phyloP scores from a whole-genome alignment of 2,113 vertebrate species.

The Alectura lathami region DNA sequence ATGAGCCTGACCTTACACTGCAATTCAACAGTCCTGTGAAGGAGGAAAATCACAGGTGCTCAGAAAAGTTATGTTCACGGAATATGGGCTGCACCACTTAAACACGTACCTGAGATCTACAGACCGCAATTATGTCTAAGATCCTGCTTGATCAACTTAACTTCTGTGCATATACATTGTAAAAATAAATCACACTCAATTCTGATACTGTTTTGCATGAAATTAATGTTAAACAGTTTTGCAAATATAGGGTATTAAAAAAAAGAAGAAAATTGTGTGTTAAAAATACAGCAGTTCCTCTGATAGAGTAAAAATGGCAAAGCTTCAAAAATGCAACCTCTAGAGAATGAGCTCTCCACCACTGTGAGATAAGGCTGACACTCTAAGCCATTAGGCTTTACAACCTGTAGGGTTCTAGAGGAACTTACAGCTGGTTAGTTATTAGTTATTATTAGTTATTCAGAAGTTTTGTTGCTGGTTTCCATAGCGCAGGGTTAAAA shows the following conservation, averaged over 20 bases:
- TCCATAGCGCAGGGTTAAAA: background rate
- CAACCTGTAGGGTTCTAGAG: constrained; percentile 24
- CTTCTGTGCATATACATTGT: constrained; percentile 5
- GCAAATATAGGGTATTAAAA: background rate
- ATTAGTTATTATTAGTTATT: constrained; percentile 41
- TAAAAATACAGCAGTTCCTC: constrained; percentile 6
- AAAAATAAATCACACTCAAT: constrained; percentile 10
- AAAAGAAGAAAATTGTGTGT: background rate
- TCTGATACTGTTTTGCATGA: background rate
- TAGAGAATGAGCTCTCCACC: constrained; percentile 21
- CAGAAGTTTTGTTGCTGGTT: constrained; percentile 15
- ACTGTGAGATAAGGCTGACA: background rate
- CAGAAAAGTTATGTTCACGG: constrained; percentile 26
- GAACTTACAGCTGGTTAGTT: constrained; percentile 17
- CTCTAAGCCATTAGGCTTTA: constrained; percentile 30
- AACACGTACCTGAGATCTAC: constrained; percentile 17
- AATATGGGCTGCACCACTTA: constrained; percentile 24
- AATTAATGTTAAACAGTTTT: constrained; percentile 26
- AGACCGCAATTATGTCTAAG: constrained; percentile 47
- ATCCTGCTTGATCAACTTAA: background rate
- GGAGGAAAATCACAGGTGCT: constrained; percentile 44
- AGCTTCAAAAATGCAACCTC: constrained; percentile 25
- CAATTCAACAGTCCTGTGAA: constrained; percentile 14
- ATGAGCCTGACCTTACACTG: background rate
- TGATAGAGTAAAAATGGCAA: constrained; percentile 11